Conservation (phyloP, 2,113 vertebrate species). For the Leucoraja erinaceus region DNA sequence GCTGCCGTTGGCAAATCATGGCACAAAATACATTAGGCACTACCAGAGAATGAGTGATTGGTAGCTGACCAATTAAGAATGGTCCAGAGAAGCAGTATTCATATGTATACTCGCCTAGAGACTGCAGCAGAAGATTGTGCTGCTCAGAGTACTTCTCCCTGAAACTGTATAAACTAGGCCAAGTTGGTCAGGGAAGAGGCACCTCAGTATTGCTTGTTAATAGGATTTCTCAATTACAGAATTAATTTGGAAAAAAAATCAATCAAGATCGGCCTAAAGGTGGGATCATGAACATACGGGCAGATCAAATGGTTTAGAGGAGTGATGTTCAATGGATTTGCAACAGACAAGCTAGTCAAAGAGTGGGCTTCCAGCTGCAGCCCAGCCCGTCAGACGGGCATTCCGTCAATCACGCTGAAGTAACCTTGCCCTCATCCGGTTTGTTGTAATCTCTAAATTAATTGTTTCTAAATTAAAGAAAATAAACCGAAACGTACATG, state of each 20-base stretch:
- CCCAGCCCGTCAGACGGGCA: neutral
- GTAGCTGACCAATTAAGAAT: neutral
- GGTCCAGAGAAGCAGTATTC: neutral
- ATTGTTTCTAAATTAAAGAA: constrained; percentile 24
- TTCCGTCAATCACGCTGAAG: neutral
- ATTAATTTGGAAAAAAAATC: neutral
- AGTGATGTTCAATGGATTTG: neutral
- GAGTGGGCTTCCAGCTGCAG: neutral
- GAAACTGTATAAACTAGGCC: neutral
- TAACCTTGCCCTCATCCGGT: neutral
- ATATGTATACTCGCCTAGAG: neutral
- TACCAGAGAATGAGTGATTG: neutral
- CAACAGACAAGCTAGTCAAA: neutral
- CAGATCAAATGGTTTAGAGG: neutral
- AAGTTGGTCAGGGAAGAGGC: neutral
- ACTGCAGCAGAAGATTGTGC: neutral
- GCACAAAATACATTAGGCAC: neutral
- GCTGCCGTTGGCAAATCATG: neutral
- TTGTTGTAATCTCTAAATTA: neutral
- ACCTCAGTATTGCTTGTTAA: neutral
- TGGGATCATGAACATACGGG: neutral
- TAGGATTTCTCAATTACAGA: neutral
- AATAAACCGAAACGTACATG: neutral
- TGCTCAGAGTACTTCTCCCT: neutral
- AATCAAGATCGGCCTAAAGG: neutral